phyloP scores from a whole-genome alignment of 92 coral and sea anemone species.

The Heteractis magnifica region DNA sequence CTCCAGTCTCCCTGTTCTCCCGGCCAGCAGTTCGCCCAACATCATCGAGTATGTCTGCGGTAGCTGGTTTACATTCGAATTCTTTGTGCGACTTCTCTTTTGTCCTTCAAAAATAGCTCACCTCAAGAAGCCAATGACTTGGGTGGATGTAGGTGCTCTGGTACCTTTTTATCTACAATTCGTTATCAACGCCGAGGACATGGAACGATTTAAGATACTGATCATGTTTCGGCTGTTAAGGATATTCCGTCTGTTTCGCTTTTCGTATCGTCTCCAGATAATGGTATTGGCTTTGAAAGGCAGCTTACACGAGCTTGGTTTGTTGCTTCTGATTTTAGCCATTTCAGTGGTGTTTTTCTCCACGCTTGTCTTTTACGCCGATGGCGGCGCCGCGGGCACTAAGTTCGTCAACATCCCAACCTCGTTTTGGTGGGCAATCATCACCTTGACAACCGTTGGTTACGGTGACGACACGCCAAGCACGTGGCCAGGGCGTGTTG shows the following conservation, averaged over 20 bases:
- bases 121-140: conserved; percentile 59
- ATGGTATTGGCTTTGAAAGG: conserved; percentile 78
- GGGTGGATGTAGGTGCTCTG: conserved; percentile 77
- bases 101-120: conserved; percentile 55
- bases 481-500: conserved; percentile 72
- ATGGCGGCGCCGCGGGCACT: conserved; percentile 38
- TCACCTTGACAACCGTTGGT: conserved; percentile 86
- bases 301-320: conserved; percentile 67
- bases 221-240: conserved; percentile 62
- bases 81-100: conserved; percentile 55
- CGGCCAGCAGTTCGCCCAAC: conserved; percentile 34
- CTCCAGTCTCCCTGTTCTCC: conserved; percentile 53
- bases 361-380: conserved; percentile 69
- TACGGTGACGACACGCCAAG: conserved; percentile 83
- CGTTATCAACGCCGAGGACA: conserved; percentile 42
- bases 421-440: conserved; percentile 86
- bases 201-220: conserved; percentile 59
- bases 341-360: conserved; percentile 71
- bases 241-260: conserved; percentile 69
- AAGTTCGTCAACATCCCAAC: conserved; percentile 69
- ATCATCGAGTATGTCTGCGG: conserved; percentile 60
- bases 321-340: conserved; percentile 60
- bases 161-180: conserved; percentile 67
- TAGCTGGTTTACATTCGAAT: conserved; percentile 64
- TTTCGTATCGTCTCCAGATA: conserved; percentile 72